Evolutionary conservation across 2,113 vertebrate genomes (phyloP).

Genomic region (Ageneiosus marmoratus): DNA sequence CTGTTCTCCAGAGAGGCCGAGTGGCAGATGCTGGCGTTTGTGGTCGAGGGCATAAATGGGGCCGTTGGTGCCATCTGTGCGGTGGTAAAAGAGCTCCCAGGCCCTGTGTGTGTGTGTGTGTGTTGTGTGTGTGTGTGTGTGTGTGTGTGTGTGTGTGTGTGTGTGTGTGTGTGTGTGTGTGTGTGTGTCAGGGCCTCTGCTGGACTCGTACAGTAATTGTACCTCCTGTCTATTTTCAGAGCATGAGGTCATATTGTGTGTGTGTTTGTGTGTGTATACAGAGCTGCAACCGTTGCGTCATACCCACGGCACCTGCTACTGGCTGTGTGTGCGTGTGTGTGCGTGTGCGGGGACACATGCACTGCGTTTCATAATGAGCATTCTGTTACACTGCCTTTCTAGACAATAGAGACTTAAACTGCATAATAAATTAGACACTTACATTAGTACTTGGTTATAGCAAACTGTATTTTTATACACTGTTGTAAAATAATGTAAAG

Average conservation of each 20-base stretch:
- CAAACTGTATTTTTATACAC: background rate
- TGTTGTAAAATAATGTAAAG: background rate
- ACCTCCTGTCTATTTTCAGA: slow-evolving; percentile 35
- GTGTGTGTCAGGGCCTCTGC: slow-evolving; percentile 35
- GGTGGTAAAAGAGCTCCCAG: slow-evolving; percentile 55
- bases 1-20: slow-evolving; percentile 51
- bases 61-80: slow-evolving; percentile 71
- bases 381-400: slow-evolving; percentile 42
- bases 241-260: slow-evolving; percentile 49
- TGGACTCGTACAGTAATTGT: slow-evolving; percentile 57
- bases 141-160: slow-evolving; percentile 40
- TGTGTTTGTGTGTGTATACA: slow-evolving; percentile 21
- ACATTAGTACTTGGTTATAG: background rate
- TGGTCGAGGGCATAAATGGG: slow-evolving; percentile 55
- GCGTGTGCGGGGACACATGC: background rate
- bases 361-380: slow-evolving; percentile 50
- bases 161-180: slow-evolving; percentile 25
- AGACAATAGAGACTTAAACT: slow-evolving; percentile 18
- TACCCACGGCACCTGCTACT: slow-evolving; percentile 38
- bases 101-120: slow-evolving; percentile 41
- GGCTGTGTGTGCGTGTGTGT: background rate
- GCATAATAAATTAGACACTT: slow-evolving; percentile 17
- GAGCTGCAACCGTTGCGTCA: slow-evolving; percentile 47
- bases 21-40: slow-evolving; percentile 60
- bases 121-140: background rate